A percentile compares a stretch with the other conserved stretches of the same genome.
Evolutionary conservation across 2,113 vertebrate species (phyloP).

Genomic region (Corapipo altera): DNA sequence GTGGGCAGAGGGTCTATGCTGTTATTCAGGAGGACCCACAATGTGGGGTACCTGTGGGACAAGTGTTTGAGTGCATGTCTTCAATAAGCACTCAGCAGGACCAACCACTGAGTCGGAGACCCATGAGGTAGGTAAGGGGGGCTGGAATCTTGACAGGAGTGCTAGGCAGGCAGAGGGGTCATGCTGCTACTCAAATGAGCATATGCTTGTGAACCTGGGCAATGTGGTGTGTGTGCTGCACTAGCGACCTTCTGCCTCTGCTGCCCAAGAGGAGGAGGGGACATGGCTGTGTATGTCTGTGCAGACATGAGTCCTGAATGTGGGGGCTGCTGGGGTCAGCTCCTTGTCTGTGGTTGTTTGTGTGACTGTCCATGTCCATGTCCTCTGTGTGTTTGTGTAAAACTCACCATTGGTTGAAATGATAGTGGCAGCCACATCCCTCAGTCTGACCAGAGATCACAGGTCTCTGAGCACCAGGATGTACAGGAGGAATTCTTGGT

Average conservation of each 20-base stretch:
- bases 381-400: background rate
- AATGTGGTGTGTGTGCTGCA: background rate
- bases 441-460: background rate
- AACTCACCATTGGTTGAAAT: background rate
- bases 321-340: background rate
- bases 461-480: too few species aligned
- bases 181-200: fast-evolving
- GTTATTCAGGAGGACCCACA: fast-evolving
- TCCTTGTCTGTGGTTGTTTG: fast-evolving
- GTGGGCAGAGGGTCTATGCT: fast-evolving
- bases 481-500: background rate
- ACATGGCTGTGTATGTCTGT: background rate
- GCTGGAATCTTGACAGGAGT: fast-evolving
- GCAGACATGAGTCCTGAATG: background rate
- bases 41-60: fast-evolving
- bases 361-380: fast-evolving
- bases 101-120: fast-evolving
- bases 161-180: fast-evolving
- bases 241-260: background rate
- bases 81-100: background rate
- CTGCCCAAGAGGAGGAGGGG: too few species aligned
- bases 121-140: fast-evolving
- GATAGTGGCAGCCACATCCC: background rate
- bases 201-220: background rate
- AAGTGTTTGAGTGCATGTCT: background rate